Conservation (phyloP, 2,888 invertebrate genomes). For the Aquatica leii region DNA sequence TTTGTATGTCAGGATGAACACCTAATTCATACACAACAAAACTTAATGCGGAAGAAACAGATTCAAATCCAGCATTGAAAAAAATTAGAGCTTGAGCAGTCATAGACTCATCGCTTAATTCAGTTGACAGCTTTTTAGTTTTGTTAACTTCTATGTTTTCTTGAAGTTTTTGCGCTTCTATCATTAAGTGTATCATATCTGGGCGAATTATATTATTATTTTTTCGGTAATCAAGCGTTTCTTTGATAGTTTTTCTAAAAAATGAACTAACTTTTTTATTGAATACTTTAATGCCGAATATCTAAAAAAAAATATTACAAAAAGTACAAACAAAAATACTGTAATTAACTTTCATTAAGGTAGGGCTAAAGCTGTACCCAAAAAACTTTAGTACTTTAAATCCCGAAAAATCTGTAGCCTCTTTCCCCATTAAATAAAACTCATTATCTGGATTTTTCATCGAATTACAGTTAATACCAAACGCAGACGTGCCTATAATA, state of each 20-base stretch:
- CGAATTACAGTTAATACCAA: slow-evolving; percentile 66
- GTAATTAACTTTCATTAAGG: background rate
- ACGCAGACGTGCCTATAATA: slow-evolving; percentile 62
- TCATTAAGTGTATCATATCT: too few relatives aligned
- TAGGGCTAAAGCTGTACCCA: background rate
- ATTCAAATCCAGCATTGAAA: too few relatives aligned
- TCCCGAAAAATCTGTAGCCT: slow-evolving; percentile 38
- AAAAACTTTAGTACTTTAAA: background rate
- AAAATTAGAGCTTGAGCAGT: too few relatives aligned
- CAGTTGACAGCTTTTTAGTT: too few relatives aligned
- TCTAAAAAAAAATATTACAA: background rate
- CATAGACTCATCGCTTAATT: too few relatives aligned
- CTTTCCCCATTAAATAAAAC: slow-evolving; percentile 62
- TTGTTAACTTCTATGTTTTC: too few relatives aligned
- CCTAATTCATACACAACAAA: too few relatives aligned
- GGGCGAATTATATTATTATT: too few relatives aligned
- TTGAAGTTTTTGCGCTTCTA: too few relatives aligned
- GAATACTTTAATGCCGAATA: background rate
- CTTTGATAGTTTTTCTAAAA: background rate
- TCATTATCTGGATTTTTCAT: slow-evolving; percentile 63
- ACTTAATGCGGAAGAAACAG: too few relatives aligned
- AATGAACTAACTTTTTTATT: background rate
- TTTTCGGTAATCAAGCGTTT: too few relatives aligned
- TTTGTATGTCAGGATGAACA: too few relatives aligned
- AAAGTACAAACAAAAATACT: background rate